phyloP scores from a whole-genome alignment of 2,113 vertebrate species.

The Heteronetta atricapilla region DNA sequence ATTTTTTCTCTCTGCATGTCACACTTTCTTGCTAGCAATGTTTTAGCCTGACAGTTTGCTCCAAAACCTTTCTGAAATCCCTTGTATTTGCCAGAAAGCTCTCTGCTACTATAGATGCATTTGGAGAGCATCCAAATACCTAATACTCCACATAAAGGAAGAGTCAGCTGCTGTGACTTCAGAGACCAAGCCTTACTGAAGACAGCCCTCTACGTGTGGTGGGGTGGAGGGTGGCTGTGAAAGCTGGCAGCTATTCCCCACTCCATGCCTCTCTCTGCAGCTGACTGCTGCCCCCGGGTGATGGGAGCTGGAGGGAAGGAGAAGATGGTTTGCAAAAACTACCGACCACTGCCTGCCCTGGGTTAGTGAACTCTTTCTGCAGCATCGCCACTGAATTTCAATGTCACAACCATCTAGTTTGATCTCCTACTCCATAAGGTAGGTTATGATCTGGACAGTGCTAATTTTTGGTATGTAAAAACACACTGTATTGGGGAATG shows the following conservation, averaged over 20 bases:
- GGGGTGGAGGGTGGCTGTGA: neutral
- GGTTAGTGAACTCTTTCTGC: neutral
- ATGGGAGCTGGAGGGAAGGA: neutral
- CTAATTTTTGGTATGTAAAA: neutral
- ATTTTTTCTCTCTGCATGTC: neutral
- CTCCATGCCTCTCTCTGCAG: neutral
- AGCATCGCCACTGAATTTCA: rapidly evolving
- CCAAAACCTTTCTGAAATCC: neutral
- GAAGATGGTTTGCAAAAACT: neutral
- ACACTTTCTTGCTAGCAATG: neutral
- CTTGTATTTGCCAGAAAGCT: neutral
- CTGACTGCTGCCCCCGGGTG: neutral
- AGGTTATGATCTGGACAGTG: rapidly evolving
- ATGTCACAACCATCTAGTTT: neutral
- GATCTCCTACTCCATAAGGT: neutral
- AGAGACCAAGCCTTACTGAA: rapidly evolving
- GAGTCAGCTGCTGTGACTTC: neutral
- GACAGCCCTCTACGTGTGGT: rapidly evolving
- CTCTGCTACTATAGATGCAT: neutral
- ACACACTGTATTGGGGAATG: neutral
- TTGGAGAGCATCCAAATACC: neutral
- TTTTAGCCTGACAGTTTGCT: neutral
- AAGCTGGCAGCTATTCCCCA: neutral
- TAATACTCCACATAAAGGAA: neutral
- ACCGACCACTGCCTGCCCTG: neutral